These are phyloP conservation scores for Papilio machaon DNA, from an alignment of 1,140 invertebrate species.

Conservation along the genomic window DNA sequence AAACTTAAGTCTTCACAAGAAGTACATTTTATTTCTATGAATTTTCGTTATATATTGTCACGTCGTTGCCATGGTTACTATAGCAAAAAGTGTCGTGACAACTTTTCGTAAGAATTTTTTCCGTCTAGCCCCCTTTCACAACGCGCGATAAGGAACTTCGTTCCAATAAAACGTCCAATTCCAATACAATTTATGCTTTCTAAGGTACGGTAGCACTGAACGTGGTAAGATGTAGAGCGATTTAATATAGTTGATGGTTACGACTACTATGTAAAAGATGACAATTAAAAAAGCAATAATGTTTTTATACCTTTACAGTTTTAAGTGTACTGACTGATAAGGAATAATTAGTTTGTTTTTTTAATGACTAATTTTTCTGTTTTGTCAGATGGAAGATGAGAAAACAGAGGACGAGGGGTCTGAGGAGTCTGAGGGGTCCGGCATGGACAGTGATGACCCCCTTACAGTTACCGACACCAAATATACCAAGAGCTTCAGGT, in stretches of 20 bases:
- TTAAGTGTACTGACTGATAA: not conserved
- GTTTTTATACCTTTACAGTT: not conserved
- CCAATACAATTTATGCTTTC: not conserved
- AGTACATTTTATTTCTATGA: too few relatives aligned
- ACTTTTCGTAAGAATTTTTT: too few relatives aligned
- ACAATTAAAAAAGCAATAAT: not conserved
- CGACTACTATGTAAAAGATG: not conserved
- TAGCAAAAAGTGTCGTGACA: too few relatives aligned
- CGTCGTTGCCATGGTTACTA: too few relatives aligned
- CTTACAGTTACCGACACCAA: conserved; percentile 86
- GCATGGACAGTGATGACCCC: conserved; percentile 83
- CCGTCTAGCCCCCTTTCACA: too few relatives aligned
- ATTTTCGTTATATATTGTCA: too few relatives aligned
- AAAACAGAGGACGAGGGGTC: conserved; percentile 58
- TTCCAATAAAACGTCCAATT: not conserved
- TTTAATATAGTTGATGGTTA: not conserved
- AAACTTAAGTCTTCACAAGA: too few relatives aligned
- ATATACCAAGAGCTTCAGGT: conserved; percentile 91
- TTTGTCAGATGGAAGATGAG: conserved; percentile 66
- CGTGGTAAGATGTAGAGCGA: not conserved
- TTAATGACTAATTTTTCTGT: not conserved
- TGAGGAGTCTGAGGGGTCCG: conserved; percentile 80
- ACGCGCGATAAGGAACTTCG: too few relatives aligned
- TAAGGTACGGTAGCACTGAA: too few relatives aligned
- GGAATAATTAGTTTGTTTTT: not conserved